Percentiles rank a stretch among this genome's conserved stretches.
These are phyloP conservation scores for Calonectris borealis DNA, from an alignment of 2,113 vertebrate species.

Conservation along the genomic window DNA sequence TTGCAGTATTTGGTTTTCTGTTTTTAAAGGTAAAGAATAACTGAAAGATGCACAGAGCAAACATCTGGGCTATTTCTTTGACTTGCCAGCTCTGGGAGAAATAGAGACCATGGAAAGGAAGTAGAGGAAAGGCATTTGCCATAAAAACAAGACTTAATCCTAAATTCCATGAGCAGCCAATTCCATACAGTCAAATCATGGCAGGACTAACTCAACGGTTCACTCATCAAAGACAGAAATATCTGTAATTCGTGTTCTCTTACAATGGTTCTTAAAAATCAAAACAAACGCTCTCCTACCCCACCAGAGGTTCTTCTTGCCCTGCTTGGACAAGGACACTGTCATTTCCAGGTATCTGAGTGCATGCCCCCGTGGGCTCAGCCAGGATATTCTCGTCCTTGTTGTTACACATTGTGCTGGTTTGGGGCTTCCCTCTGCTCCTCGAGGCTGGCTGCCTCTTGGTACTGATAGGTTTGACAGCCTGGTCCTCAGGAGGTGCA, in stretches of 20 bases:
- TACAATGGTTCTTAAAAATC: neutral
- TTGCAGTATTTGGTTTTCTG: neutral
- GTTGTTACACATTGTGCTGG: neutral
- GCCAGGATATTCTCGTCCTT: neutral
- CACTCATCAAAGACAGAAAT: neutral
- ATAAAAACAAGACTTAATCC: neutral
- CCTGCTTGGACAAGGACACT: neutral
- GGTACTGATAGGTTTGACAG: neutral
- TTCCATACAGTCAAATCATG: neutral
- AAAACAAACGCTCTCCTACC: neutral
- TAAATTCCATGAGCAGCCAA: neutral
- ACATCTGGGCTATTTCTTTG: neutral
- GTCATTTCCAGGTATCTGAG: neutral
- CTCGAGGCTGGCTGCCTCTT: neutral
- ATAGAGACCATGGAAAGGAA: neutral
- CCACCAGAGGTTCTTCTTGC: neutral
- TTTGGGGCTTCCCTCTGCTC: neutral
- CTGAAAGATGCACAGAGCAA: neutral
- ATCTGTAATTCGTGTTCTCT: neutral
- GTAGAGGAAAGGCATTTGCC: neutral
- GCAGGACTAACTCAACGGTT: neutral
- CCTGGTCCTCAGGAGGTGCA: neutral
- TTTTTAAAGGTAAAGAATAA: neutral
- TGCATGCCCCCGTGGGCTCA: fast-evolving
- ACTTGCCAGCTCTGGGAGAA: neutral